Evolutionary conservation across 2,888 invertebrate species (phyloP), one percentile per base, ranked within the genome.

Genomic region (Eupithecia abbreviata): DNA sequence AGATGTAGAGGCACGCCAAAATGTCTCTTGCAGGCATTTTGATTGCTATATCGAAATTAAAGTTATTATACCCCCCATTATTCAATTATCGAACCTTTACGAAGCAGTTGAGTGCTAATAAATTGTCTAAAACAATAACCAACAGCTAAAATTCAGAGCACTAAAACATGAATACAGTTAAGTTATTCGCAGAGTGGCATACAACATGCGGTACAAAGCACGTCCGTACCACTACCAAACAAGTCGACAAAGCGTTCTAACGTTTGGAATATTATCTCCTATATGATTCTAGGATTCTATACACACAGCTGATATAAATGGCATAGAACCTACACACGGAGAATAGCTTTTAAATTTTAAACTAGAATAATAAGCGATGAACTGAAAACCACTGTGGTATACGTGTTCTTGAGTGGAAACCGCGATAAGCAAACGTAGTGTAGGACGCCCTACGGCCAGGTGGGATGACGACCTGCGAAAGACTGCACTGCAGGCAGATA

Each of bases 201-300:
- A 74, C 77, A 72, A 80, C 80, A 77, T 79, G 80, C 81, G 83
- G 82, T 82, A 81, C 41, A 82, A 82, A 85, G 83, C 86, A 82
- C 84, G 85, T 85, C 85, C 83, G 84, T 84, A 77, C 84, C 85
- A 89, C 88, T 83, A 80, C 84, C 83, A 62, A 62, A 62, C 62
- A 62, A 87, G 86, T 87, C 86, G 85, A 86, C 89, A 89, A 88
- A 90, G 89, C 86, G 85, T 87, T 73, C 75, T 76, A 72, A 73
- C 73, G 85, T 58, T 58, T 62, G 30, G 18, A 62, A 30, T 62
- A n/a, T 47, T 47, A 87, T 90, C 71, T 68, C 45, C 15, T 13
- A 6, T 66, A 58, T 58, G 18, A 58, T 58, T 58, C 58, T 62
- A 58, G 18, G 9, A 18, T 58, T 58, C 15, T 41, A 74, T 15